Evolutionary conservation across 2,888 invertebrate genomes (phyloP).

Genomic region (Fragum sueziense): DNA sequence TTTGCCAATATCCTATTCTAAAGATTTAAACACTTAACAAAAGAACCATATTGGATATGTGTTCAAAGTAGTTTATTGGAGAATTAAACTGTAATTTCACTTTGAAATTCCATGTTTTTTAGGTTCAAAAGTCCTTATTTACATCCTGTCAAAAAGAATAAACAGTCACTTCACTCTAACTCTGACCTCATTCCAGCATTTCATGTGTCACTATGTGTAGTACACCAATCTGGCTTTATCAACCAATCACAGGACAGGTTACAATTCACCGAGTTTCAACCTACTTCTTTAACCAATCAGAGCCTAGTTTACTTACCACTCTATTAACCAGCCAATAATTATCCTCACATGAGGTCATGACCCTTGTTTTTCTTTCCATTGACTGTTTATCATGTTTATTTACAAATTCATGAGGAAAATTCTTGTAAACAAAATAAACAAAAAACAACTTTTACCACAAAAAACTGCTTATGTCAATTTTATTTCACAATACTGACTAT

Average conservation of each 20-base stretch:
- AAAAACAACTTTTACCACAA: too few species aligned
- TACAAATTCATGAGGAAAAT: too few species aligned
- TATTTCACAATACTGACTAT: too few species aligned
- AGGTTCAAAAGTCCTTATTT: slow-evolving; percentile 4
- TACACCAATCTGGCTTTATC: not conserved
- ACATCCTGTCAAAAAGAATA: not conserved
- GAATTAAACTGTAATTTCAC: too few species aligned
- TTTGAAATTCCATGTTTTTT: not conserved
- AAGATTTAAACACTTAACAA: too few species aligned
- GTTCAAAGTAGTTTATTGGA: too few species aligned
- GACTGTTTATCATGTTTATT: too few species aligned
- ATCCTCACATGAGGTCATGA: not conserved
- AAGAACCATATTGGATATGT: too few species aligned
- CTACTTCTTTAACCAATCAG: slow-evolving; percentile 36
- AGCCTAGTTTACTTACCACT: slow-evolving; percentile 15
- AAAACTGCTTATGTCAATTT: too few species aligned
- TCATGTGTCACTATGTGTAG: slow-evolving; percentile 16
- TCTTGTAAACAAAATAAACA: too few species aligned
- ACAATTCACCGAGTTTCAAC: slow-evolving; percentile 28
- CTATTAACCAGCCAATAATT: slow-evolving; percentile 15
- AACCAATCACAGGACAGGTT: slow-evolving; percentile 35
- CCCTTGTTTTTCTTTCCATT: not conserved
- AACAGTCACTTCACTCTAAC: not conserved
- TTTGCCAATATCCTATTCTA: too few species aligned
- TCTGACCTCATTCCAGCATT: slow-evolving; percentile 11